Base-by-base conservation (phyloP, 2,113 vertebrate species). In the Dromas ardeola region DNA sequence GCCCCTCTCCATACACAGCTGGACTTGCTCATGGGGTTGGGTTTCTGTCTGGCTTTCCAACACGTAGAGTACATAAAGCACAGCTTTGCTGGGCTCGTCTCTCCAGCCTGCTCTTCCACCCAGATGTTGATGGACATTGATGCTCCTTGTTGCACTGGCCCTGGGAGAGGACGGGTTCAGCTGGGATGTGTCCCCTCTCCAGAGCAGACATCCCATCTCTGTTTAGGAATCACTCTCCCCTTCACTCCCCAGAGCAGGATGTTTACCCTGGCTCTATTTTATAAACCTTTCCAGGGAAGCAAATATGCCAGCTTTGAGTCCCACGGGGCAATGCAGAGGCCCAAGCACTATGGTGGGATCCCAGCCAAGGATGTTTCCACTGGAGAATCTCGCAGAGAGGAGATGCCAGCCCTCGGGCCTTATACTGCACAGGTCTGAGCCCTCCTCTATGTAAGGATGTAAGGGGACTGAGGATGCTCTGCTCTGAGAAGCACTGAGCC, bases 381-480 rank as follows among this genome's bases (percentile, higher is more conserved):
- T 1, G 0, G 36, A 67, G 22, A 80, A 76, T 36, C 67, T 83
- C 9, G 0, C 2, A 3, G 36, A 11, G 52, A n/a, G 63, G 53
- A 65, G 52, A 30, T 25, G 38, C 3, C 58, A 58, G 27, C 42
- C 55, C 65, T 42, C 1, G 1, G 67, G 32, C 5, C 38, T 15
- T 53, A 8, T 58, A 9, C 66, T 69, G 76, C 32, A 26, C 19
- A 29, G n/a, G 30, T 29, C 84, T 38, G 43, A 45, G 30, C 49
- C 22, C 69, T 55, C 4, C 84, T 58, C 45, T 15, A 0, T 4
- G 6, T 21, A n/a, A 61, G 17, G 38, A 0, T 4, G 6, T 21
- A n/a, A 61, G 17, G 38, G 30, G 32, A 15, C 13, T 23, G 38
- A 45, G 77, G 38, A 36, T 77, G 52, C 58, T 88, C 32, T 66